Percentiles rank a stretch among this genome's conserved stretches.
These are phyloP conservation scores for Bombus soroeensis DNA, from an alignment of 1,140 invertebrate genomes.

Conservation along the genomic window DNA sequence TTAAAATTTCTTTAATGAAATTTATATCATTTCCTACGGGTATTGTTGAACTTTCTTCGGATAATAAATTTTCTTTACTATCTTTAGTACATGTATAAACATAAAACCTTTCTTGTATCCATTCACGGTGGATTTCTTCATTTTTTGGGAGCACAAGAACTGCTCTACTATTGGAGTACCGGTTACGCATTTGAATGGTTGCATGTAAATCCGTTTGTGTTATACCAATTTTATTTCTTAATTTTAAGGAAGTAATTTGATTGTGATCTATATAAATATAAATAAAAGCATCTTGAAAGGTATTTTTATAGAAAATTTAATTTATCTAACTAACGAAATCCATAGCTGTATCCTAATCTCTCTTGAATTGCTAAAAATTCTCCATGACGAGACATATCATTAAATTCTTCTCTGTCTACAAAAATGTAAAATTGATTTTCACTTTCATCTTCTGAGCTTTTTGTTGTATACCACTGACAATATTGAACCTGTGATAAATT, in stretches of 20 bases:
- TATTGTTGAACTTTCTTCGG: constrained; percentile 44
- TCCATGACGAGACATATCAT: constrained; percentile 63
- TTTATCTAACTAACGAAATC: constrained; percentile 69
- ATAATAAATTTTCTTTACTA: constrained; percentile 63
- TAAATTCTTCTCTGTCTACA: constrained; percentile 65
- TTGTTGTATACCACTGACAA: constrained; percentile 71
- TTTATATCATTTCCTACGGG: constrained; percentile 47
- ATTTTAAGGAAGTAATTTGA: constrained; percentile 63
- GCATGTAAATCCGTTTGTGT: constrained; percentile 70
- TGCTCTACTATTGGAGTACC: constrained; percentile 68
- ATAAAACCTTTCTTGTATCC: constrained; percentile 71
- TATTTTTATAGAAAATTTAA: background rate
- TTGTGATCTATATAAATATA: constrained; percentile 57
- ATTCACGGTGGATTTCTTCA: constrained; percentile 64
- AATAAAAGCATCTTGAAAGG: background rate
- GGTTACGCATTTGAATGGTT: constrained; percentile 66
- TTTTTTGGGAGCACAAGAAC: constrained; percentile 66
- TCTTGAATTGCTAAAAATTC: constrained; percentile 73
- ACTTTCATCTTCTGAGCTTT: constrained; percentile 40
- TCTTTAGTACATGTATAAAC: constrained; percentile 68
- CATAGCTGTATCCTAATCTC: constrained; percentile 71
- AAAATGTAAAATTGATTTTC: constrained; percentile 61
- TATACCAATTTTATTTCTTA: constrained; percentile 73
- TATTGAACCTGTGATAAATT: constrained; percentile 63
- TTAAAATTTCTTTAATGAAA: constrained; percentile 59